These are phyloP conservation scores for Akabosia matsudoensis DNA, from an alignment of 1,140 invertebrate genomes.

Conservation along the genomic window DNA sequence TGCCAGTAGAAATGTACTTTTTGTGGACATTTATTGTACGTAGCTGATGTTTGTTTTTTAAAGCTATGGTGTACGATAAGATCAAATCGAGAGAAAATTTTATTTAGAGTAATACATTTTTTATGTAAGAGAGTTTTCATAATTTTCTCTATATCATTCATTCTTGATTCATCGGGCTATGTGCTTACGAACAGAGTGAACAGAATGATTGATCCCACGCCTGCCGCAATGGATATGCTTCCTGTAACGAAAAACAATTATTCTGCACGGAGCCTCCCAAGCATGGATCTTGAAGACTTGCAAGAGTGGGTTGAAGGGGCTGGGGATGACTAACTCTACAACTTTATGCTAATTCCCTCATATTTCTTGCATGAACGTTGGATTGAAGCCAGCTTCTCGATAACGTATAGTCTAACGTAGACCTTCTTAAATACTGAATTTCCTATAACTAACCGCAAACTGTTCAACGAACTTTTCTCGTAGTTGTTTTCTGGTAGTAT, in stretches of 20 bases:
- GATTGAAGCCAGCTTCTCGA: too few relatives aligned
- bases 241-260: constrained; percentile 31
- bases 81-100: too few relatives aligned
- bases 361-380: too few relatives aligned
- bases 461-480: too few relatives aligned
- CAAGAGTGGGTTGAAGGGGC: constrained; percentile 43
- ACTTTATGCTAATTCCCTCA: too few relatives aligned
- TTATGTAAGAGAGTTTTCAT: not conserved
- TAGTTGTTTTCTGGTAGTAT: not conserved
- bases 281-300: constrained; percentile 42
- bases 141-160: not conserved
- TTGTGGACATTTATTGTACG: not conserved
- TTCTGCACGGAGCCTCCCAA: constrained; percentile 32
- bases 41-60: not conserved
- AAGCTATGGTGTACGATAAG: too few relatives aligned
- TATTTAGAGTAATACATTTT: not conserved
- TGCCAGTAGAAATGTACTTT: too few relatives aligned
- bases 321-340: constrained; percentile 29
- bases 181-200: not conserved
- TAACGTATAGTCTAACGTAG: too few relatives aligned
- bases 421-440: too few relatives aligned
- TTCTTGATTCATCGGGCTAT: not conserved
- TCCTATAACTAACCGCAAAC: too few relatives aligned
- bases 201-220: not conserved
- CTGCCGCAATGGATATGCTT: constrained; percentile 24